Evolutionary conservation across 2,113 vertebrate species (phyloP).

Genomic region (Lagopus leucura): DNA sequence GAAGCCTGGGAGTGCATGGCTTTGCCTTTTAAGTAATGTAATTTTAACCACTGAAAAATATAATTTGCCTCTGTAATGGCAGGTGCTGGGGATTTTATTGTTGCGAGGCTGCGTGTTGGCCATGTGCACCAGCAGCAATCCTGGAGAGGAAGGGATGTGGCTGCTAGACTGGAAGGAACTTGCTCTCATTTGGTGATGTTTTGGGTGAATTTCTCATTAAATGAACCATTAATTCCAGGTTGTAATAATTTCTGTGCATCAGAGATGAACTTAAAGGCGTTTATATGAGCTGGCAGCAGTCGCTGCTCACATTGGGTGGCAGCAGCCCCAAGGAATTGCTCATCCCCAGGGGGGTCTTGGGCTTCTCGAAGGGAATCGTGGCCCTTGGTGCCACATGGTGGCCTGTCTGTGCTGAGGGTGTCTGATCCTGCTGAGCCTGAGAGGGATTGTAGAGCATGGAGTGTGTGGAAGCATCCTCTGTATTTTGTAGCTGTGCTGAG

Average conservation of each 20-base stretch:
- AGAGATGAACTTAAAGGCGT: neutral
- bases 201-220: neutral
- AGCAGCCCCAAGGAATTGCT: neutral
- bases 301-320: neutral
- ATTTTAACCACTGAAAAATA: neutral
- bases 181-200: neutral
- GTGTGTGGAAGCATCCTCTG: neutral
- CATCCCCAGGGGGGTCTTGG: neutral
- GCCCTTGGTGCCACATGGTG: neutral
- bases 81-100: neutral
- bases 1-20: neutral
- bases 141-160: neutral
- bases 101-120: neutral
- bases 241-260: neutral
- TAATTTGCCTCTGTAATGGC: neutral
- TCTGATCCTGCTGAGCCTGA: fast-evolving
- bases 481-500: neutral
- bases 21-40: slow-evolving; percentile 24
- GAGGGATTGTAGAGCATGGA: neutral
- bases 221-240: neutral
- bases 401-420: no score
- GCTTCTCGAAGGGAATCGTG: neutral
- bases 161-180: neutral
- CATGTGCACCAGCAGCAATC: neutral
- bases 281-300: neutral